Conservation (phyloP, 2,888 invertebrate species). For the Eupithecia insigniata region DNA sequence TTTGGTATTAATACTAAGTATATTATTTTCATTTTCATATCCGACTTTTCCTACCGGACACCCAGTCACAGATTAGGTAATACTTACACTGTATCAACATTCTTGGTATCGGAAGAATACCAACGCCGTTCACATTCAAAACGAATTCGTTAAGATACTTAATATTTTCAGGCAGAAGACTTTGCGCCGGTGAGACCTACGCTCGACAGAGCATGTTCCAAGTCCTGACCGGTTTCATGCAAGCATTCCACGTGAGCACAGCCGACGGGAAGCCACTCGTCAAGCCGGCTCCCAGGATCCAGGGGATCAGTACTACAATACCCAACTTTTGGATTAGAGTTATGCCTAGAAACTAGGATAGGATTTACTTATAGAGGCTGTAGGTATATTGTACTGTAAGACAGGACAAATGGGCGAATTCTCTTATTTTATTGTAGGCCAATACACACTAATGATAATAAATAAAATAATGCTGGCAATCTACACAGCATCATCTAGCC, state of each 20-base stretch:
- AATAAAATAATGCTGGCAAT: no score
- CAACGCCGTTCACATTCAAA: background rate
- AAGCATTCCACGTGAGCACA: conserved; percentile 85
- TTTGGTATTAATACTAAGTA: no score
- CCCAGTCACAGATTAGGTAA: no score
- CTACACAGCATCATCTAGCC: no score
- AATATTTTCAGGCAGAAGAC: conserved; percentile 66
- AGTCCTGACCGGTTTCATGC: conserved; percentile 84
- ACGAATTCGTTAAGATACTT: background rate
- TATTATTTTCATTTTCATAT: no score
- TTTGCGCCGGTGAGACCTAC: conserved; percentile 89
- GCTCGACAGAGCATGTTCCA: conserved; percentile 87
- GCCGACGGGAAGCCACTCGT: conserved; percentile 74
- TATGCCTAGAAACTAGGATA: conserved; percentile 59
- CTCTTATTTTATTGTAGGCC: no score
- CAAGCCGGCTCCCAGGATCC: conserved; percentile 65
- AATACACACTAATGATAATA: no score
- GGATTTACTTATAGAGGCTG: background rate
- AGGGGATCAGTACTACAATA: conserved; percentile 83
- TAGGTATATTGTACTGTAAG: no score
- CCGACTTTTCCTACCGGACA: no score
- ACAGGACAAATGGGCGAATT: no score
- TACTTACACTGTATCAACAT: no score
- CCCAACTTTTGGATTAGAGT: conserved; percentile 85
- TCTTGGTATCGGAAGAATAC: background rate